Evolutionary conservation across 2,797 vertebrate genomes (phyloP).

Genomic region (Natrix natrix): DNA sequence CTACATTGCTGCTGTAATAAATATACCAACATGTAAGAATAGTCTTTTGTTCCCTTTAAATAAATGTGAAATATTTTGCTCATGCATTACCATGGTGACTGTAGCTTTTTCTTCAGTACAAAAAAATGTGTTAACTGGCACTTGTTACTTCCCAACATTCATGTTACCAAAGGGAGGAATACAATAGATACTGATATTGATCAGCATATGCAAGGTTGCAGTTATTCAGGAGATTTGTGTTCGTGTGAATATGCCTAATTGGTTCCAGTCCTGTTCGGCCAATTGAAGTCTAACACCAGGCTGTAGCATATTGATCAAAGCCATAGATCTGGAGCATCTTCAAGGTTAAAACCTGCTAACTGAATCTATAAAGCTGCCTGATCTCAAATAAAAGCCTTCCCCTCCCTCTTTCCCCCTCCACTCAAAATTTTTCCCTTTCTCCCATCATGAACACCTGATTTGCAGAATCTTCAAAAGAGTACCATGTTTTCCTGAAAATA

Average conservation of each 20-base stretch:
- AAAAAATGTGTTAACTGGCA: constrained; percentile 24
- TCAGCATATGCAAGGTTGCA: background rate
- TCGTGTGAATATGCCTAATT: background rate
- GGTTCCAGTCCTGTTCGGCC: background rate
- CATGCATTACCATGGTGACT: constrained; percentile 30
- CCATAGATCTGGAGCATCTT: background rate
- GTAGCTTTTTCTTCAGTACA: constrained; percentile 9
- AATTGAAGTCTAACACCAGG: background rate
- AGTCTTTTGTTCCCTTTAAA: background rate
- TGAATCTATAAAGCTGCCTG: background rate
- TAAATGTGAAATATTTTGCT: constrained; percentile 19
- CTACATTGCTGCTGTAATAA: background rate
- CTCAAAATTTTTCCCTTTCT: background rate
- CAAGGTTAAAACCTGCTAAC: background rate
- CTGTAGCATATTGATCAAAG: background rate
- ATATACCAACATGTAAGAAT: background rate
- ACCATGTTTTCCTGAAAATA: no score
- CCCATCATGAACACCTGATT: background rate
- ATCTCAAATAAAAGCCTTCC: background rate
- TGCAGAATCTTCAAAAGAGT: background rate
- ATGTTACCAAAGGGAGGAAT: constrained; percentile 8
- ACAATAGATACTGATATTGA: background rate
- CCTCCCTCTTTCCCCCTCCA: background rate
- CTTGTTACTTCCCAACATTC: constrained; percentile 7
- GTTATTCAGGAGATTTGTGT: background rate